These are phyloP conservation scores for Abramis brama DNA, from an alignment of 2,113 vertebrate species.

Conservation along the genomic window DNA sequence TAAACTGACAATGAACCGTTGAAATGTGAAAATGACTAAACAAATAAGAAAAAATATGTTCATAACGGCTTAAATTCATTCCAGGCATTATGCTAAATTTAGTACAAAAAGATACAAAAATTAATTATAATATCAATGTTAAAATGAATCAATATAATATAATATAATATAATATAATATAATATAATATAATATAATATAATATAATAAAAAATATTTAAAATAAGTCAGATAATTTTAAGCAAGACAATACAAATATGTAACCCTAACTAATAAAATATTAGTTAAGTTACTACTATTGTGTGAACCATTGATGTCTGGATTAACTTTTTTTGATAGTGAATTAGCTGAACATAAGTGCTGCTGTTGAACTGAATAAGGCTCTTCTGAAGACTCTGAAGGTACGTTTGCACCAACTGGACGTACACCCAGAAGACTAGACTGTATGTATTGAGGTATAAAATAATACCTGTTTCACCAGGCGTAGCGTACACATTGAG, in stretches of 20 bases:
- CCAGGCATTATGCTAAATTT: background rate
- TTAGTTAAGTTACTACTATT: background rate
- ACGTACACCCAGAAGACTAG: background rate
- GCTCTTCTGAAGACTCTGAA: background rate
- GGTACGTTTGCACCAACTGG: background rate
- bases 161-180: too few species aligned
- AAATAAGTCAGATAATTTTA: background rate
- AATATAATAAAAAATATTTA: background rate
- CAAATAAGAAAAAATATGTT: background rate
- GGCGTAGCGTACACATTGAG: too few species aligned
- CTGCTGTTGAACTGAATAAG: background rate
- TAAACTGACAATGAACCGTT: background rate
- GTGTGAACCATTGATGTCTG: background rate
- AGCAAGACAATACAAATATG: background rate
- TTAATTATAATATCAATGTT: background rate
- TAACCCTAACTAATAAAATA: background rate
- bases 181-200: too few species aligned
- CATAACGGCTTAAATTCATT: background rate
- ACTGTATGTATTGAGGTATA: background rate
- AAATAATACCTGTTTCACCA: too few species aligned
- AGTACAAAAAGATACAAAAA: background rate
- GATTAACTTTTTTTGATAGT: background rate
- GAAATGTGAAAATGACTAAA: background rate
- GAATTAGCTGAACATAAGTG: background rate
- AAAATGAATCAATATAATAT: too few species aligned